Percentiles rank a stretch among this genome's conserved stretches.
Conservation (phyloP, 2,797 vertebrate genomes). For the Myripristis murdjan region DNA sequence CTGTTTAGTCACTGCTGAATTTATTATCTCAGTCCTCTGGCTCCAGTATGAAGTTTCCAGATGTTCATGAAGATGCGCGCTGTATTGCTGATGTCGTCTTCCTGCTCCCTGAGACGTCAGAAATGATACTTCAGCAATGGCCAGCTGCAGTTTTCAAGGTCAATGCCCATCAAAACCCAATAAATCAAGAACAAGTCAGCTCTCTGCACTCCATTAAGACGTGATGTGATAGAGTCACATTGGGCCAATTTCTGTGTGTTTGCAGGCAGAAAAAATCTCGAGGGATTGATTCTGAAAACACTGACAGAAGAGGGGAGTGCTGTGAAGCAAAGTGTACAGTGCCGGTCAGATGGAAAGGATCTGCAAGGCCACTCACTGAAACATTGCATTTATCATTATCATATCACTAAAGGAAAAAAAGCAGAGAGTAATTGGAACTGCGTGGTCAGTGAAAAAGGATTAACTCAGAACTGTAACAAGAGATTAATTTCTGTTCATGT, state of each 20-base stretch:
- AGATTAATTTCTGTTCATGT: constrained; percentile 29
- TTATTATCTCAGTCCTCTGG: background rate
- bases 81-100: background rate
- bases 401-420: no score
- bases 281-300: background rate
- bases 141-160: background rate
- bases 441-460: constrained; percentile 10
- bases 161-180: background rate
- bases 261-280: background rate
- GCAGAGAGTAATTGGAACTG: no score
- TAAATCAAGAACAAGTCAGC: background rate
- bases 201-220: no score
- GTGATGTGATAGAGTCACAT: no score
- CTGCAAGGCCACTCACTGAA: background rate
- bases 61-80: background rate
- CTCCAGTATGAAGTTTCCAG: background rate
- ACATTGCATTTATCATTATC: no score
- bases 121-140: background rate
- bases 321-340: background rate
- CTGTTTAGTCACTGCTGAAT: background rate
- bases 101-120: background rate
- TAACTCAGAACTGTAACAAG: background rate
- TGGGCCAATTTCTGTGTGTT: background rate
- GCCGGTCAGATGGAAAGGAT: background rate
- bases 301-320: background rate